Conservation (phyloP, 2,113 vertebrate genomes). For the Cephalopterus ornatus region DNA sequence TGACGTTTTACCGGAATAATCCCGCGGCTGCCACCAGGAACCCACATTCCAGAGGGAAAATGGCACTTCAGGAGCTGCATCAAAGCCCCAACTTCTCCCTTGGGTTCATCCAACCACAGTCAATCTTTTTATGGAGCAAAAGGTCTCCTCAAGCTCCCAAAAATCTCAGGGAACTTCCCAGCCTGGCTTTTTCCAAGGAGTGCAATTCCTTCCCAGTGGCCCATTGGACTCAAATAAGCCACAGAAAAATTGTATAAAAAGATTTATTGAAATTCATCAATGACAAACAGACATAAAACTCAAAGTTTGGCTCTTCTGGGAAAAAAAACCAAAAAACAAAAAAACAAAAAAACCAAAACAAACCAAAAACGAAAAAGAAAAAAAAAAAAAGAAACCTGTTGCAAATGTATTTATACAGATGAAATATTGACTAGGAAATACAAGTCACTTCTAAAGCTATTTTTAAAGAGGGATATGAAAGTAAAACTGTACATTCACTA, state of each 20-base stretch:
- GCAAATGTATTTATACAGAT: slow-evolving; percentile 78
- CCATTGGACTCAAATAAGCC: slow-evolving; percentile 72
- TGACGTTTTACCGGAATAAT: accelerated
- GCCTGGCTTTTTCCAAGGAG: neutral
- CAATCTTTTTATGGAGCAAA: neutral
- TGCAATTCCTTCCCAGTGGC: slow-evolving; percentile 17
- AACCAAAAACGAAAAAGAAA: neutral
- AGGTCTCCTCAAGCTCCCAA: neutral
- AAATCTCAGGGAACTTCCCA: neutral
- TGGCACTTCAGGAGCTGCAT: neutral
- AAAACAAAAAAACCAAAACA: slow-evolving; percentile 45
- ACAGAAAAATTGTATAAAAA: slow-evolving; percentile 84
- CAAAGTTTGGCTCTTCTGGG: slow-evolving; percentile 82
- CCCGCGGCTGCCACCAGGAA: neutral
- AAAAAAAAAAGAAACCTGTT: neutral
- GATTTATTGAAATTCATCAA: slow-evolving; percentile 94
- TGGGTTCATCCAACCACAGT: neutral
- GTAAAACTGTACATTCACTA: slow-evolving; percentile 76
- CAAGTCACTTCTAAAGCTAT: slow-evolving; percentile 70
- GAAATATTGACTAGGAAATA: slow-evolving; percentile 63
- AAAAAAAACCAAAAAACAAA: slow-evolving; percentile 28
- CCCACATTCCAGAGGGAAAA: neutral
- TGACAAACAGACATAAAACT: slow-evolving; percentile 86
- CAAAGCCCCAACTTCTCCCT: neutral
- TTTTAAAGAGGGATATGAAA: slow-evolving; percentile 66